phyloP scores from a whole-genome alignment of 2,113 vertebrate genomes.

The Nymphicus hollandicus region DNA sequence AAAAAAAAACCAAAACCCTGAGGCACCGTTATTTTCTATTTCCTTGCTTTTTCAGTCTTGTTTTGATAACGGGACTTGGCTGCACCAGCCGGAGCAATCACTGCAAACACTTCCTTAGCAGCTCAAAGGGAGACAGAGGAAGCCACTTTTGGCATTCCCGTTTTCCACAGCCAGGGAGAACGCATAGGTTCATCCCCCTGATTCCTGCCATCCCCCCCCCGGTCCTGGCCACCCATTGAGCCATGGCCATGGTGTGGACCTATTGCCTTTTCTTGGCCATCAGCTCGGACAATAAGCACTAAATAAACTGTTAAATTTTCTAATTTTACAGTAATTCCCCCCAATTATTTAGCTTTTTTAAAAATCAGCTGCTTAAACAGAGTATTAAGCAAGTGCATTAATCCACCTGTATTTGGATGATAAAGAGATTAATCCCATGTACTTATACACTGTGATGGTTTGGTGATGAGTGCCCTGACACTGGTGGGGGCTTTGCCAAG shows the following conservation, averaged over 20 bases:
- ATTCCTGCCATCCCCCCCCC: too few relatives aligned
- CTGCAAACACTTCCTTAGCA: not conserved
- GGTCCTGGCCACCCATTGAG: not conserved
- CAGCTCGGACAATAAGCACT: not conserved
- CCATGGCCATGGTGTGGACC: rapidly evolving
- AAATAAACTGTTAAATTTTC: slow-evolving; percentile 12
- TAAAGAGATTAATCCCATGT: not conserved
- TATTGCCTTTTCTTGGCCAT: not conserved
- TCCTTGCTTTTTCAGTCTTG: not conserved
- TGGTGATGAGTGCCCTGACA: rapidly evolving
- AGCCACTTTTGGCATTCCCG: not conserved
- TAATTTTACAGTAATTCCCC: not conserved
- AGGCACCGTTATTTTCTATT: too few relatives aligned
- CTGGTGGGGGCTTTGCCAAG: not conserved
- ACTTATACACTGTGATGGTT: not conserved
- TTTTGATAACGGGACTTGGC: not conserved
- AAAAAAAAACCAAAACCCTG: too few relatives aligned
- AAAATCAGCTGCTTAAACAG: slow-evolving; percentile 11
- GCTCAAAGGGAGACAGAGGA: not conserved
- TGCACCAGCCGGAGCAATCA: not conserved
- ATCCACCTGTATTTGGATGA: slow-evolving; percentile 2
- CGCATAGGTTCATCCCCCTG: too few relatives aligned
- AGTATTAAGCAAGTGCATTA: not conserved
- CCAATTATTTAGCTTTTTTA: not conserved
- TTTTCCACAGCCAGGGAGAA: not conserved